Percentiles rank a stretch among this genome's conserved stretches.
Conservation (phyloP, 53 echinoderm and acorn worm species). For the Echinometra lucunter region DNA sequence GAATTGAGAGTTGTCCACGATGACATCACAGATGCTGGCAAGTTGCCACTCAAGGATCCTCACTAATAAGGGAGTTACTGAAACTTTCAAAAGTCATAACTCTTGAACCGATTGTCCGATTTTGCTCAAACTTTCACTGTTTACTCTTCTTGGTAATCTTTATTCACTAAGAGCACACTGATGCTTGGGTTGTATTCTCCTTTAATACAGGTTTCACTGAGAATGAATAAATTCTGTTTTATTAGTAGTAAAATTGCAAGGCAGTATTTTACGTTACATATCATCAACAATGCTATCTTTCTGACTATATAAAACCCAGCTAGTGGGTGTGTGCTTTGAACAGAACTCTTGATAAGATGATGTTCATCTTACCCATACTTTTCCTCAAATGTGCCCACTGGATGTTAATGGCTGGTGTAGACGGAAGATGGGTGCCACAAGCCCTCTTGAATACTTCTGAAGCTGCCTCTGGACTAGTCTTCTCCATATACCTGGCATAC, state of each 20-base stretch:
- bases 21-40: too few species aligned
- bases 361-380: slow-evolving; percentile 77
- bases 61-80: too few species aligned
- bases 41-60: too few species aligned
- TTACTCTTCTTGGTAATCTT: too few species aligned
- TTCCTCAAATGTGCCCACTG: slow-evolving; percentile 99
- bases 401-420: slow-evolving; percentile 87
- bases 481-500: slow-evolving; percentile 97
- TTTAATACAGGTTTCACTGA: too few species aligned
- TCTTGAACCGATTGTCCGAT: too few species aligned
- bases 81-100: too few species aligned
- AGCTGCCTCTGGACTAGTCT: slow-evolving; percentile 76
- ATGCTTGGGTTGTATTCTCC: too few species aligned
- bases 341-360: neutral
- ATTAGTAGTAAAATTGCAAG: slow-evolving; percentile 68
- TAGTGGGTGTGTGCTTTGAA: neutral
- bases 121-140: too few species aligned
- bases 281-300: neutral
- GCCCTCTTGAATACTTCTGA: slow-evolving; percentile 85
- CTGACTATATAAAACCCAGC: slow-evolving; percentile 39
- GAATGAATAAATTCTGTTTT: too few species aligned
- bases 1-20: too few species aligned
- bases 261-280: neutral
- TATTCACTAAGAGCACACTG: too few species aligned
- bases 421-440: slow-evolving; percentile 89